Conservation (phyloP, 2,888 invertebrate genomes). For the Laothoe populi region DNA sequence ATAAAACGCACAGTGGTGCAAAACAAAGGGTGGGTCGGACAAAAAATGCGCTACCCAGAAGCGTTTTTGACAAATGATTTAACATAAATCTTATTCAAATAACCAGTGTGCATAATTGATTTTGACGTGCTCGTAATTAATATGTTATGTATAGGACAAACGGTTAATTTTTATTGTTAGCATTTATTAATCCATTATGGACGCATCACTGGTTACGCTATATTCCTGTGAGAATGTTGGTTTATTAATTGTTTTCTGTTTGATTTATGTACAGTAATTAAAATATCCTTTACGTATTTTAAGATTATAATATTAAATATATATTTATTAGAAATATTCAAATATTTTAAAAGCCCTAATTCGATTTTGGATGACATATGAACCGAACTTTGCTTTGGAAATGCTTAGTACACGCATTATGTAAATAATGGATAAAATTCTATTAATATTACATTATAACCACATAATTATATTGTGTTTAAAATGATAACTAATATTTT, state of each 20-base stretch:
- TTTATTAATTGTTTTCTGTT: constrained; percentile 33
- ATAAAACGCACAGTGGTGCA: constrained; percentile 30
- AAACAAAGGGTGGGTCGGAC: constrained; percentile 42
- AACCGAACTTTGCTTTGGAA: too few relatives aligned
- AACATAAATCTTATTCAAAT: constrained; percentile 75
- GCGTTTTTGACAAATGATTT: constrained; percentile 65
- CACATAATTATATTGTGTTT: not conserved
- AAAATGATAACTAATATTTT: not conserved
- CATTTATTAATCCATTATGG: constrained; percentile 65
- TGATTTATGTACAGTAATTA: constrained; percentile 21
- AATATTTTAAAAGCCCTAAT: not conserved
- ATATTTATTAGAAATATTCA: not conserved
- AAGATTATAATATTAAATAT: not conserved
- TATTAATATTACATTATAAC: not conserved
- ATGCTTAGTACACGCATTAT: too few relatives aligned
- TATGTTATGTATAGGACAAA: constrained; percentile 57
- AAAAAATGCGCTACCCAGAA: constrained; percentile 42
- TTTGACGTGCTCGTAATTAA: constrained; percentile 72
- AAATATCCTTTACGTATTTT: not conserved
- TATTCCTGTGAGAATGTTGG: constrained; percentile 57
- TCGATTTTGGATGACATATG: too few relatives aligned
- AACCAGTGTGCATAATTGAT: constrained; percentile 71
- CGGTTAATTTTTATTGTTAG: constrained; percentile 44
- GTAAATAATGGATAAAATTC: not conserved
- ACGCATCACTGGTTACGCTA: constrained; percentile 59